A percentile compares a stretch with the other conserved stretches of the same genome.
Evolutionary conservation across 2,113 vertebrate genomes (phyloP).

Genomic region (Lampris incognitus): DNA sequence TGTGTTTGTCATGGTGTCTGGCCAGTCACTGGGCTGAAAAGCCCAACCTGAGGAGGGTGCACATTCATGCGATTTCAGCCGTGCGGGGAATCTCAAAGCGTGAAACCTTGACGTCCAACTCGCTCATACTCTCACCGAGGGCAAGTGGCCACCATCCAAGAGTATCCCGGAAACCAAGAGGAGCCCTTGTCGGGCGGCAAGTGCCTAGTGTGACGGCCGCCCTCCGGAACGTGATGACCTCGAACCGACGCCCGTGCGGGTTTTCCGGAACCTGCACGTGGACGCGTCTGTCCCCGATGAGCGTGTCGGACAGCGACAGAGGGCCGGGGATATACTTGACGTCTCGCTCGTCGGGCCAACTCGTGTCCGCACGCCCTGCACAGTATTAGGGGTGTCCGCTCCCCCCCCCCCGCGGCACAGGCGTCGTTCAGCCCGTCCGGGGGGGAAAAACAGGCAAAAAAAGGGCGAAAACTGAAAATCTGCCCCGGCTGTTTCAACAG

Average conservation of each 20-base stretch:
- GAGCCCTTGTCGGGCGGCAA: conserved; percentile 75
- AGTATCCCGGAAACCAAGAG: conserved; percentile 65
- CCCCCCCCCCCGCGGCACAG: conserved; percentile 32
- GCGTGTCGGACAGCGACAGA: conserved; percentile 63
- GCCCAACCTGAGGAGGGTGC: conserved; percentile 72
- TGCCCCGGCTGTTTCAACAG: background rate
- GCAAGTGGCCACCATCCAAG: conserved; percentile 71
- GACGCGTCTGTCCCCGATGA: conserved; percentile 34
- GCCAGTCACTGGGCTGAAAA: conserved; percentile 80
- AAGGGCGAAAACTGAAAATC: background rate
- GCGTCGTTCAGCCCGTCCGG: conserved; percentile 10
- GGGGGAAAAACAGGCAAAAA: conserved; percentile 12
- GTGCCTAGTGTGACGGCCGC: conserved; percentile 65
- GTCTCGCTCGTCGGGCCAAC: conserved; percentile 43
- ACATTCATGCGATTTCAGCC: no score
- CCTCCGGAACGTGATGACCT: conserved; percentile 72
- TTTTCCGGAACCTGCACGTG: conserved; percentile 71
- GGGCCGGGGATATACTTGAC: conserved; percentile 62
- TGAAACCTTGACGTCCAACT: conserved; percentile 14
- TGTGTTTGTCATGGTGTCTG: conserved; percentile 49
- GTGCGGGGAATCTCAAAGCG: no score
- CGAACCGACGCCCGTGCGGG: conserved; percentile 76
- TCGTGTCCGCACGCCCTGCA: conserved; percentile 70
- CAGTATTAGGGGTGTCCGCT: conserved; percentile 37
- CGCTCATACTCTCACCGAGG: conserved; percentile 66